Base-by-base conservation (phyloP, 2,888 invertebrate genomes). In the Nematopogon swammerdamellus region DNA sequence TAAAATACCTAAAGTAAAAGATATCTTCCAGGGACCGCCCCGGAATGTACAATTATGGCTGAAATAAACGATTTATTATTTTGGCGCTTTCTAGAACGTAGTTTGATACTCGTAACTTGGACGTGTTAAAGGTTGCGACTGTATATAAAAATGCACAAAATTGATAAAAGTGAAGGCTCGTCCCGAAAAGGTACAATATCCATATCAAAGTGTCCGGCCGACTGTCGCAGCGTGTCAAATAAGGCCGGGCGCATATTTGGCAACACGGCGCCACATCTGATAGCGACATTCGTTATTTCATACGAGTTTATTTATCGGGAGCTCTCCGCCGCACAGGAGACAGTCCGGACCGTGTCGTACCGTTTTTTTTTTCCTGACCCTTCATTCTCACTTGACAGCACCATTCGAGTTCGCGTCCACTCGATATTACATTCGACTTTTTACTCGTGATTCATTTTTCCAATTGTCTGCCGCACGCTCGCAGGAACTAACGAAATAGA, bases 331-430 rank as follows among this genome's bases (percentile, higher is more conserved):
- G 36, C 36, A 3, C 67, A 65, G 69, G 73, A 73, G 77, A 71
- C 69, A 64, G 73, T 70, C 77, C 73, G 64, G 69, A 70, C 68
- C 67, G 72, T 74, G 77, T 76, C 77, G 3, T 3, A 73, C 67
- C 68, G 70, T 72, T 71, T 76, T 71, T 72, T 71, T 76, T 71
- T 72, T 62, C 61, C 70, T 67, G 71, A 69, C 70, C 75, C 72
- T 75, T 75, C 76, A 75, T 74, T 79, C 76, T 76, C 72, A 72
- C 70, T 73, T 75, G 76, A 75, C 76, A 76, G 72, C 70, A 75
- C 75, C 75, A 75, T 77, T 71, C 64, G 64, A 65, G 63, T 64
- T 65, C 60, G 63, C 63, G 70, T 66, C 68, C 71, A 64, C 69
- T 63, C 72, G 72, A 77, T 77, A 77, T 77, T 76, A 77, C 73